These are phyloP conservation scores for Panthera uncia DNA, from an alignment of 2,113 vertebrate genomes.

Conservation along the genomic window DNA sequence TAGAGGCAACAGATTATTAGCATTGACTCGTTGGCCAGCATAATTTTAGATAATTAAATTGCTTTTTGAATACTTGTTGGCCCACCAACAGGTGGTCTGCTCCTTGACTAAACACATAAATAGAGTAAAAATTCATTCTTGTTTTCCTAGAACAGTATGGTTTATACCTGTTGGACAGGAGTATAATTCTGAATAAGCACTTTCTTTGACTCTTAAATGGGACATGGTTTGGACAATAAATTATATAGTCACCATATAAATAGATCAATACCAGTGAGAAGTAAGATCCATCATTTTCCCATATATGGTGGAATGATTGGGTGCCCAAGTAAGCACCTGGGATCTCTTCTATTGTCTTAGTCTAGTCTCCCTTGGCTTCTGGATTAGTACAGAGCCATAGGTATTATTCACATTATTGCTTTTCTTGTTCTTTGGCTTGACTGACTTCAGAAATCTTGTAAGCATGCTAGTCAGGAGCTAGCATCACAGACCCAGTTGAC, in stretches of 20 bases:
- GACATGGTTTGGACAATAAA: not conserved
- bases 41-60: not conserved
- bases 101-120: not conserved
- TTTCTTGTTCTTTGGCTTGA: not conserved
- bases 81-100: not conserved
- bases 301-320: not conserved
- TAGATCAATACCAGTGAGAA: not conserved
- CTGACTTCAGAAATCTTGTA: not conserved
- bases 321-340: not conserved
- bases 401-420: not conserved
- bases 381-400: not conserved
- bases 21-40: not conserved
- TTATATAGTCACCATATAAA: not conserved
- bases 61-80: not conserved
- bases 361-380: not conserved
- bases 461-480: not conserved
- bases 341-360: not conserved
- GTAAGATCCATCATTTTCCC: not conserved
- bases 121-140: not conserved
- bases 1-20: not conserved
- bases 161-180: not conserved
- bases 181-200: not conserved
- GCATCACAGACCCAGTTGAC: not conserved
- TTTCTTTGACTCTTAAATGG: not conserved
- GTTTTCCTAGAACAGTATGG: not conserved